A percentile compares a stretch with the other conserved stretches of the same genome.
Evolutionary conservation across 30 jellyfish, hydroid and myxozoan genomes (phyloP).

Genomic region (Aurelia sp.): DNA sequence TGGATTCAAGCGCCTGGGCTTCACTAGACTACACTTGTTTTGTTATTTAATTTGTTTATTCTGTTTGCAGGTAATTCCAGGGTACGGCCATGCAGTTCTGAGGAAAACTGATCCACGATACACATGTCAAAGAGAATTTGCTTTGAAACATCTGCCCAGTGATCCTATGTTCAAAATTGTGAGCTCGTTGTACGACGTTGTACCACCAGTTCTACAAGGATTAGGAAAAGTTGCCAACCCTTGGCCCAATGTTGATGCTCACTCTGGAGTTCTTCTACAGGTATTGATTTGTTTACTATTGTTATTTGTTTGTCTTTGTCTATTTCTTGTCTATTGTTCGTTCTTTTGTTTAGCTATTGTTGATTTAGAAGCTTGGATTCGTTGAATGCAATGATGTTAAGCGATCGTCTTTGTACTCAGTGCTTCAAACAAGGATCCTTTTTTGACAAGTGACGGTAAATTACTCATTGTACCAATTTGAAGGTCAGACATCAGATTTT

Average conservation of each 20-base stretch:
- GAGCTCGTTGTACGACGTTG: slow-evolving; percentile 90
- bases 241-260: slow-evolving; percentile 99
- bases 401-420: no score
- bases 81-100: slow-evolving; percentile 99
- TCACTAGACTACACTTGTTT: no score
- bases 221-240: slow-evolving; percentile 99
- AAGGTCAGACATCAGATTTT: no score
- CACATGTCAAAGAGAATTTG: slow-evolving; percentile 98
- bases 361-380: background rate
- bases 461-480: no score
- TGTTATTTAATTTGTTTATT: background rate
- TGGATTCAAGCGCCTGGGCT: no score
- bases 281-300: slow-evolving; percentile 18
- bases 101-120: slow-evolving; percentile 99
- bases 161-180: slow-evolving; percentile 93
- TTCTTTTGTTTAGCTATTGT: background rate
- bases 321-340: background rate
- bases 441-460: no score
- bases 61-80: slow-evolving; percentile 93
- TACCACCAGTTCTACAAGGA: slow-evolving; percentile 88
- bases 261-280: slow-evolving; percentile 96
- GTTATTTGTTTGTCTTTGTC: background rate
- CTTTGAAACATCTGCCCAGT: slow-evolving; percentile 90
- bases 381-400: no score
- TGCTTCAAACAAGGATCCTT: no score